Conservation (phyloP, 2,113 vertebrate species). For the Cyprinus carpio region DNA sequence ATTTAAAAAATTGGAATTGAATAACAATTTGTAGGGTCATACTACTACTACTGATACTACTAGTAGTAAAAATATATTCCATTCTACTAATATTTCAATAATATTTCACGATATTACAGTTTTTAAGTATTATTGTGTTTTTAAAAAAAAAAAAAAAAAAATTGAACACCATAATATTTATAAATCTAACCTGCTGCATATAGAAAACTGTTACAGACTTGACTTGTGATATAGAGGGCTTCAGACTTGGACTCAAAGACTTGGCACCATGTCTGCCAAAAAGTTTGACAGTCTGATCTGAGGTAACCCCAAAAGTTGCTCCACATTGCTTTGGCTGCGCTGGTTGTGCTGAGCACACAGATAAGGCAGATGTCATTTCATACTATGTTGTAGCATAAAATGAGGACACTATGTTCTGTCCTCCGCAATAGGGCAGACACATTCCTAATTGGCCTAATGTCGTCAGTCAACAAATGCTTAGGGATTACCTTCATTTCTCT, state of each 20-base stretch:
- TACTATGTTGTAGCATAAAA: constrained; percentile 5
- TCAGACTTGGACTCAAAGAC: neutral
- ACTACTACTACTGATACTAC: no score
- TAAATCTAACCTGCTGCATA: neutral
- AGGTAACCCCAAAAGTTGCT: neutral
- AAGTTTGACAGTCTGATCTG: neutral
- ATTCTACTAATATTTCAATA: neutral
- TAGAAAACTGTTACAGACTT: neutral
- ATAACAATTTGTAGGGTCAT: no score
- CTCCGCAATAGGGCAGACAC: neutral
- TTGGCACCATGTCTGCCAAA: neutral
- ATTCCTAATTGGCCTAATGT: neutral
- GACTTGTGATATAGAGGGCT: neutral
- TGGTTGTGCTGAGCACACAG: neutral
- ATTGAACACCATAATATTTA: neutral
- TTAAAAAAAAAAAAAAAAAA: no score
- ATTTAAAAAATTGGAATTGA: neutral
- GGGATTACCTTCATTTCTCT: neutral
- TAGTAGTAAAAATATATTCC: neutral
- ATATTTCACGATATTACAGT: neutral
- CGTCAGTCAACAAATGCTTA: neutral
- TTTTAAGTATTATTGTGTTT: neutral
- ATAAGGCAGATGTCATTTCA: constrained; percentile 21
- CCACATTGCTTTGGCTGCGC: neutral
- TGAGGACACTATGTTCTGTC: constrained; percentile 5